Conservation (phyloP, 2,113 vertebrate species). For the Probosciger aterrimus region DNA sequence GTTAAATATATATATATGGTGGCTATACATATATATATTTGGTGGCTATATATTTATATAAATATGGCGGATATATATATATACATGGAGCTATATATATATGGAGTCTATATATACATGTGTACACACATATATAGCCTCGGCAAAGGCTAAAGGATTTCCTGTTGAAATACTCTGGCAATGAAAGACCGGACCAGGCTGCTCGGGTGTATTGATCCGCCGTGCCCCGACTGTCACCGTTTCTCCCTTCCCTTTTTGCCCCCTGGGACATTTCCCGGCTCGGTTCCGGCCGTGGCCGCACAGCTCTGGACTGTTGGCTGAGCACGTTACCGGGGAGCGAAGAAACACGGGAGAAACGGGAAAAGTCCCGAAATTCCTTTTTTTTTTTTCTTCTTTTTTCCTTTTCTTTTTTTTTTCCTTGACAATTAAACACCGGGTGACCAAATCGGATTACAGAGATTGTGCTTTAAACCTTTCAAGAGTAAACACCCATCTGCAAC, state of each 20-base stretch:
- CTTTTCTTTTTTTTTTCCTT: not conserved
- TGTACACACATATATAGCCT: not conserved
- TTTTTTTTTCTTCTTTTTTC: not conserved
- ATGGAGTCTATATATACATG: fast-evolving
- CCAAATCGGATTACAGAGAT: constrained; percentile 16
- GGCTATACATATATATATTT: not conserved
- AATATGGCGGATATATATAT: too few species aligned
- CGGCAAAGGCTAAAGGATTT: not conserved
- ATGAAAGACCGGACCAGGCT: not conserved
- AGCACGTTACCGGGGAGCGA: not conserved
- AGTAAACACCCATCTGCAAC: constrained; percentile 10
- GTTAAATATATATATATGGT: not conserved
- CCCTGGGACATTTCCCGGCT: not conserved
- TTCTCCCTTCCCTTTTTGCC: not conserved
- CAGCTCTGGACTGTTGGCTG: not conserved
- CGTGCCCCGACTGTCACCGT: not conserved
- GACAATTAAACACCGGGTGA: not conserved
- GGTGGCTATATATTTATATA: not conserved
- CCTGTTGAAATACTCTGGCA: not conserved
- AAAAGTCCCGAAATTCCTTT: not conserved
- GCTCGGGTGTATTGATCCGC: not conserved
- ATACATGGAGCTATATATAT: not conserved
- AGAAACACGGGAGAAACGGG: not conserved
- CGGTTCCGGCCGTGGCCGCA: not conserved
- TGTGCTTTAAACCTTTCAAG: constrained; percentile 1